Conservation (phyloP, 2,888 invertebrate species). For the Drosophila affinis region DNA sequence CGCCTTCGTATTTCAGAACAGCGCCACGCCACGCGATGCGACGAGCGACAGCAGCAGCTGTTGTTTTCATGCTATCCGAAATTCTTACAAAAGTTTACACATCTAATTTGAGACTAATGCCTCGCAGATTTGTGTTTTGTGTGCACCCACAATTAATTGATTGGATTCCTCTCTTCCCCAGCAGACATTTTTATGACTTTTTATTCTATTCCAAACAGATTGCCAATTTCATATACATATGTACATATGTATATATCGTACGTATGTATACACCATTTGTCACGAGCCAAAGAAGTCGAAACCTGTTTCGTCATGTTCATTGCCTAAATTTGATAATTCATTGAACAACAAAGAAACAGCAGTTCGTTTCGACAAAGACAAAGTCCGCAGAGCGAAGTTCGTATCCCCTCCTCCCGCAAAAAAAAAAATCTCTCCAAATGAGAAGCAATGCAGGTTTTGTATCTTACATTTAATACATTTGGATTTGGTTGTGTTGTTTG, state of each 20-base stretch:
- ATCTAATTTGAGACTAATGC: slow-evolving; percentile 40
- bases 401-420: slow-evolving; percentile 33
- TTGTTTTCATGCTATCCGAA: slow-evolving; percentile 43
- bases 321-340: slow-evolving; percentile 56
- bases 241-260: background rate
- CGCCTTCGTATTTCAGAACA: slow-evolving; percentile 30
- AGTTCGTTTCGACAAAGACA: slow-evolving; percentile 19
- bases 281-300: slow-evolving; percentile 57
- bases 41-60: slow-evolving; percentile 55
- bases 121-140: slow-evolving; percentile 32
- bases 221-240: slow-evolving; percentile 55
- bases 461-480: slow-evolving; percentile 70
- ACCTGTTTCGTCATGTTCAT: slow-evolving; percentile 72
- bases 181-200: slow-evolving; percentile 22
- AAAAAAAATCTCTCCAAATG: slow-evolving; percentile 15
- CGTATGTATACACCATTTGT: slow-evolving; percentile 36
- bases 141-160: slow-evolving; percentile 43
- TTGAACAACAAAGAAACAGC: slow-evolving; percentile 55
- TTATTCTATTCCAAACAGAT: slow-evolving; percentile 29
- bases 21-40: background rate
- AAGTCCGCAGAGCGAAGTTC: slow-evolving; percentile 6
- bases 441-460: slow-evolving; percentile 32
- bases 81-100: slow-evolving; percentile 44
- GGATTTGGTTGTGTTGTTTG: slow-evolving; percentile 56
- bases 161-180: slow-evolving; percentile 14